Conservation (phyloP, 2,797 vertebrate species). For the Urophycis tenuis region DNA sequence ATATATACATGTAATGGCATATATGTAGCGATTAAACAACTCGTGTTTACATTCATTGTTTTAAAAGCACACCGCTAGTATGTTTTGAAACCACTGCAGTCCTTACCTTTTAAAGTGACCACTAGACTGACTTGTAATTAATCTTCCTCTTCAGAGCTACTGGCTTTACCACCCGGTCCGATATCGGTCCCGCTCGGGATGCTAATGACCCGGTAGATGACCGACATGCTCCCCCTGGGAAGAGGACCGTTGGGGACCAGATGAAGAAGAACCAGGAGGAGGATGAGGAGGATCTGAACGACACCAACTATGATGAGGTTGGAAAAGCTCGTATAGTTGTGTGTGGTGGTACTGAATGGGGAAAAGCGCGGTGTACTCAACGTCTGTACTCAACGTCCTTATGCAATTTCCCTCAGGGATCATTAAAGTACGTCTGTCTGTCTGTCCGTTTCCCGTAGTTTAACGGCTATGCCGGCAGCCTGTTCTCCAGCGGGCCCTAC, state of each 20-base stretch:
- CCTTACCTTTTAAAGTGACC: not conserved
- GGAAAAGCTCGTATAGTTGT: not conserved
- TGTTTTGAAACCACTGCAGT: not conserved
- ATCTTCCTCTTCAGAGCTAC: slow-evolving; percentile 75
- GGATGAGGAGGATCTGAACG: slow-evolving; percentile 93
- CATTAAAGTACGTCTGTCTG: slow-evolving; percentile 13
- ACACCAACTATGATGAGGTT: slow-evolving; percentile 98
- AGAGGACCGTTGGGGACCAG: slow-evolving; percentile 95
- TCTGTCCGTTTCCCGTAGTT: slow-evolving; percentile 78
- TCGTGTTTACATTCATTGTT: too few relatives aligned
- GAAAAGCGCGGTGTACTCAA: not conserved
- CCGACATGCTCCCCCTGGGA: slow-evolving; percentile 91
- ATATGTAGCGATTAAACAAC: too few relatives aligned
- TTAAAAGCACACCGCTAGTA: not conserved
- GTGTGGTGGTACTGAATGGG: not conserved
- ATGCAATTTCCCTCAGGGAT: too few relatives aligned
- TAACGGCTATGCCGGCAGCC: slow-evolving; percentile 94
- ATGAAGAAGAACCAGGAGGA: slow-evolving; percentile 99
- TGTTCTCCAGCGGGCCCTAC: slow-evolving; percentile 97
- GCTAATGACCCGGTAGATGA: slow-evolving; percentile 98
- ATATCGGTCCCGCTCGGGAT: slow-evolving; percentile 96
- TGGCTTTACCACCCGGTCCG: slow-evolving; percentile 96
- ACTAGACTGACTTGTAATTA: not conserved
- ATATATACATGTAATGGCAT: too few relatives aligned
- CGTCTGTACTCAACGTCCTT: too few relatives aligned